Percentiles rank a stretch among this genome's conserved stretches.
phyloP scores from a whole-genome alignment of 2,888 invertebrate genomes.

The Ectobius pallidus region DNA sequence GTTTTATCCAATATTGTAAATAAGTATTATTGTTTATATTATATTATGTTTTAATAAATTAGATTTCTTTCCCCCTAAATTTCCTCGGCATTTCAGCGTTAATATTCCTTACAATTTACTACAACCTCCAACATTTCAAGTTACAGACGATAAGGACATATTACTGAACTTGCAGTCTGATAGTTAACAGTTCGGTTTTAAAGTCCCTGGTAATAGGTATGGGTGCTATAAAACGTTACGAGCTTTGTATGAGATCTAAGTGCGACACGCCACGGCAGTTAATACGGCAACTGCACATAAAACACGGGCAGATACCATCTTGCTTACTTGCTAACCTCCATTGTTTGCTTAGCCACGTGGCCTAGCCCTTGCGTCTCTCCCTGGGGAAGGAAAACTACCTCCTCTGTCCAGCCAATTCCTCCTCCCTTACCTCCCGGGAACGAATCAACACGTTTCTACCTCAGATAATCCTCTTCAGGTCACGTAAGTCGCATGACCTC shows the following conservation, averaged over 20 bases:
- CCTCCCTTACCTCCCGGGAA: not conserved
- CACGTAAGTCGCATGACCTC: not conserved
- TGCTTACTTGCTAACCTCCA: not conserved
- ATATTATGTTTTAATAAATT: too few relatives aligned
- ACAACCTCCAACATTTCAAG: too few relatives aligned
- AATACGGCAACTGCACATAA: not conserved
- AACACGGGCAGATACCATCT: not conserved
- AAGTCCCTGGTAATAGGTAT: too few relatives aligned
- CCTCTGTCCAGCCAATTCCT: not conserved
- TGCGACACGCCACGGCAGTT: not conserved
- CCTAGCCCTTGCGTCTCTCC: not conserved
- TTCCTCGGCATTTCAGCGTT: too few relatives aligned
- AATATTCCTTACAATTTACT: too few relatives aligned
- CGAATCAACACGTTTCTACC: not conserved
- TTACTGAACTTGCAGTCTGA: too few relatives aligned
- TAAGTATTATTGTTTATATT: too few relatives aligned
- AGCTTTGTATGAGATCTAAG: not conserved
- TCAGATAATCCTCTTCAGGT: not conserved
- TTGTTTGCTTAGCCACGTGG: not conserved
- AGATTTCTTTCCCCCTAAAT: too few relatives aligned
- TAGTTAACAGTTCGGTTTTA: too few relatives aligned
- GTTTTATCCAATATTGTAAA: too few relatives aligned
- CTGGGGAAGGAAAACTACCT: not conserved
- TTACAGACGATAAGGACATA: too few relatives aligned
- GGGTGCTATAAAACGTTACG: too few relatives aligned